Percentiles rank a stretch among this genome's conserved stretches.
These are phyloP conservation scores for Halcyon senegalensis DNA, from an alignment of 2,113 vertebrate genomes.

Conservation along the genomic window DNA sequence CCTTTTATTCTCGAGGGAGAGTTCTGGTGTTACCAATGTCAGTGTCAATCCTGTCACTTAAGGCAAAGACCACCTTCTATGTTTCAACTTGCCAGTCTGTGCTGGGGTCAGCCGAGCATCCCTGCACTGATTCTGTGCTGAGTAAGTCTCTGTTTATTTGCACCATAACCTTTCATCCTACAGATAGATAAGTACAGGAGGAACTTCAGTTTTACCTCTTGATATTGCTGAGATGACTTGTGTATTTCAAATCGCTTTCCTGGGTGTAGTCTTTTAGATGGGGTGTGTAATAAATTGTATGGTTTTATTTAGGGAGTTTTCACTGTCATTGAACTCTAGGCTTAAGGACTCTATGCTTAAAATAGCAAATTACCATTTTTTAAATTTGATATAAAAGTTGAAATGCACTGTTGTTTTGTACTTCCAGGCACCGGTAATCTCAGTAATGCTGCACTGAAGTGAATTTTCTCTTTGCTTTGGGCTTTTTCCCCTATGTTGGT, in stretches of 20 bases:
- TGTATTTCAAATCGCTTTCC: not conserved
- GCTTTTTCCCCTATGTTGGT: not conserved
- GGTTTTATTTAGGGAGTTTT: not conserved
- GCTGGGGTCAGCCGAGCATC: not conserved
- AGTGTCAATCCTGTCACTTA: not conserved
- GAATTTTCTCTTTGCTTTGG: not conserved
- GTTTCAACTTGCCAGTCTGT: not conserved
- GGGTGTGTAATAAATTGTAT: not conserved
- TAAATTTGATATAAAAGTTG: not conserved
- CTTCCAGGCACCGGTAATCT: not conserved
- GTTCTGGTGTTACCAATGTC: not conserved
- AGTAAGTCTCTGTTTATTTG: not conserved
- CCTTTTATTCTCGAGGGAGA: not conserved
- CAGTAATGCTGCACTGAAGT: not conserved
- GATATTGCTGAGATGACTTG: not conserved
- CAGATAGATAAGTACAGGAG: not conserved
- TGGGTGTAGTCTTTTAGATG: not conserved
- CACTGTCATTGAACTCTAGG: not conserved
- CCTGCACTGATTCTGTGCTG: not conserved
- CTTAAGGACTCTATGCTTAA: not conserved
- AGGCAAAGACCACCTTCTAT: not conserved
- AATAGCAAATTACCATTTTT: not conserved
- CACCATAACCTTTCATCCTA: not conserved
- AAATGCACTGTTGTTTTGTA: not conserved
- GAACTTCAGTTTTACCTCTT: not conserved